Evolutionary conservation across 2,888 invertebrate species (phyloP).

Genomic region (Amblyjoppa proteus): DNA sequence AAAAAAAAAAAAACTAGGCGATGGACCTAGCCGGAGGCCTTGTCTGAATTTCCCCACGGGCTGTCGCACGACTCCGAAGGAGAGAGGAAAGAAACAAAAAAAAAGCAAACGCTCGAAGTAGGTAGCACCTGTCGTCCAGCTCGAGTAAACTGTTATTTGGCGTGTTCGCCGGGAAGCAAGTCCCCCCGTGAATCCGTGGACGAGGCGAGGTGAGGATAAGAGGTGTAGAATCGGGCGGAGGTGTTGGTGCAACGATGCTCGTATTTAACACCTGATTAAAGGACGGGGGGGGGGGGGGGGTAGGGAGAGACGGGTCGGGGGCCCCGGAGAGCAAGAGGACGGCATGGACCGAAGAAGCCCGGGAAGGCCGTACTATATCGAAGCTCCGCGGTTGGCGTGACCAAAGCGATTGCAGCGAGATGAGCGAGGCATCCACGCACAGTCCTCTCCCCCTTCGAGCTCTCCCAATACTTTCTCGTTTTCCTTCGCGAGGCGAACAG

Average conservation of each 20-base stretch:
- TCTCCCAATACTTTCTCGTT: constrained; percentile 57
- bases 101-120: constrained; percentile 2
- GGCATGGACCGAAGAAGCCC: constrained; percentile 55
- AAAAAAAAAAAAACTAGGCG: neutral
- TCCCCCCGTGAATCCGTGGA: constrained; percentile 25
- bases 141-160: constrained; percentile 36
- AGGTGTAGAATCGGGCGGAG: constrained; percentile 37
- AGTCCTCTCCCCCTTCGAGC: constrained; percentile 45
- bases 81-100: neutral
- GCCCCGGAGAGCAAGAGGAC: constrained; percentile 59
- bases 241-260: constrained; percentile 76
- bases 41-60: neutral
- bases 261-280: constrained; percentile 84
- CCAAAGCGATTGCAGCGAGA: constrained; percentile 81
- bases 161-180: constrained; percentile 37
- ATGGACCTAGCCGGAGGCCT: neutral
- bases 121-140: constrained; percentile 53
- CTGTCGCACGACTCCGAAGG: neutral
- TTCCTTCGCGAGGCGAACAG: constrained; percentile 62
- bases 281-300: constrained; percentile 69
- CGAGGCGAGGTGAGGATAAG: constrained; percentile 16
- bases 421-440: constrained; percentile 70
- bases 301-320: neutral
- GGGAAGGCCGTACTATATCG: constrained; percentile 56
- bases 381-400: constrained; percentile 77